These are phyloP conservation scores for Aphidius gifuensis DNA, from an alignment of 1,140 invertebrate genomes.

Conservation along the genomic window DNA sequence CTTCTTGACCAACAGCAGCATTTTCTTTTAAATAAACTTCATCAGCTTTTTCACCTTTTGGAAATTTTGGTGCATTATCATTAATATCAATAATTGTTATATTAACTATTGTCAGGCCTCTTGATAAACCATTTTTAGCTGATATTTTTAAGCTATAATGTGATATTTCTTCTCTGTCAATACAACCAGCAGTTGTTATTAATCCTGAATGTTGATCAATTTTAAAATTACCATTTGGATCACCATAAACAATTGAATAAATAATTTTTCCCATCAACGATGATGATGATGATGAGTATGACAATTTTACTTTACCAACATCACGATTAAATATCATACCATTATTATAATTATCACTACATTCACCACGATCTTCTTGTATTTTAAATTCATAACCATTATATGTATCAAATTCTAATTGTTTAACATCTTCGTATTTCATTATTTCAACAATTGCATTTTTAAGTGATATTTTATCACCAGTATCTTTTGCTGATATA, in stretches of 20 bases:
- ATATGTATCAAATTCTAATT: constrained; percentile 69
- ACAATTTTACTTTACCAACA: constrained; percentile 73
- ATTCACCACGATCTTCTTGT: constrained; percentile 72
- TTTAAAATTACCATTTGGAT: constrained; percentile 72
- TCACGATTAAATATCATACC: constrained; percentile 61
- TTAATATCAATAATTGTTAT: constrained; percentile 87
- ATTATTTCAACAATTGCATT: constrained; percentile 81
- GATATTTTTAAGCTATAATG: constrained; percentile 75
- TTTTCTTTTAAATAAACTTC: constrained; percentile 79
- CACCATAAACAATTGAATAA: constrained; percentile 83
- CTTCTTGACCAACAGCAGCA: constrained; percentile 87
- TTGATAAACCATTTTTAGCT: constrained; percentile 66
- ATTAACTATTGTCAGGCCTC: constrained; percentile 71
- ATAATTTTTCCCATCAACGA: constrained; percentile 47
- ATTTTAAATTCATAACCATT: constrained; percentile 79
- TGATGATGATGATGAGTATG: constrained; percentile 43
- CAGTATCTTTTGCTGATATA: constrained; percentile 76
- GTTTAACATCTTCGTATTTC: constrained; percentile 66
- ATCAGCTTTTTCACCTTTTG: constrained; percentile 63
- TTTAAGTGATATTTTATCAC: constrained; percentile 65
- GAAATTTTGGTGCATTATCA: constrained; percentile 85
- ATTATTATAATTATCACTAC: constrained; percentile 45
- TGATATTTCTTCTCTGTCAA: constrained; percentile 81
- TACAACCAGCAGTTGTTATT: constrained; percentile 72
- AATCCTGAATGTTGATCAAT: constrained; percentile 76